These are phyloP conservation scores for Enchytraeus crypticus DNA, from an alignment of 2,888 invertebrate species.

Conservation along the genomic window DNA sequence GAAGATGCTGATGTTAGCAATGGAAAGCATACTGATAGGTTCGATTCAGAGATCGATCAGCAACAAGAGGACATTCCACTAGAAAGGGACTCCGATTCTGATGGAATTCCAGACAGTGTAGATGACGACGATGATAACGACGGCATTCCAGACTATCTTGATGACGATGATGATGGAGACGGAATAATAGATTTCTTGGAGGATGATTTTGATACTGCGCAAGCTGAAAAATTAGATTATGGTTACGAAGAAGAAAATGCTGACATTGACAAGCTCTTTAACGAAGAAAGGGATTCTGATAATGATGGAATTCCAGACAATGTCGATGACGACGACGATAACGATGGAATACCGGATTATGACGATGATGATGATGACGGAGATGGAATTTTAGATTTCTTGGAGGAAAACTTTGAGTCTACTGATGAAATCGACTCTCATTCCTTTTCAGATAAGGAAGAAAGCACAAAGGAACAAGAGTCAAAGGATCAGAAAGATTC, in stretches of 20 bases:
- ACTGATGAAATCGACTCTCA: too few relatives aligned
- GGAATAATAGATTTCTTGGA: constrained; percentile 30
- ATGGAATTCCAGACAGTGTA: constrained; percentile 6
- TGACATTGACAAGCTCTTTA: too few relatives aligned
- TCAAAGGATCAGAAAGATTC: neutral
- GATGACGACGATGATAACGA: constrained; percentile 14
- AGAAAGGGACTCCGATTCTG: constrained; percentile 17
- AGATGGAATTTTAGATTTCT: constrained; percentile 10
- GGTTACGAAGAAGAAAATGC: too few relatives aligned
- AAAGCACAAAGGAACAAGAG: too few relatives aligned
- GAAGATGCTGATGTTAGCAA: neutral
- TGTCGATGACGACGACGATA: neutral
- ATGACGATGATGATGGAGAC: constrained; percentile 30
- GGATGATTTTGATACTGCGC: constrained; percentile 19
- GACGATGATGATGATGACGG: too few relatives aligned
- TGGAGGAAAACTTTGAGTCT: constrained; percentile 28
- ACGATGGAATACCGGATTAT: constrained; percentile 26
- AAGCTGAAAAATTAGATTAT: too few relatives aligned
- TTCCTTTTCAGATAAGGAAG: too few relatives aligned
- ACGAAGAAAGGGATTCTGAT: neutral
- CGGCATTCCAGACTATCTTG: constrained; percentile 29
- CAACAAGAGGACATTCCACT: too few relatives aligned
- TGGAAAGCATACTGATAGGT: constrained; percentile 32
- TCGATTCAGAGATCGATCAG: too few relatives aligned
- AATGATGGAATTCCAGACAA: constrained; percentile 20